Evolutionary conservation across 2,797 vertebrate species (phyloP), one percentile per base, ranked within the genome.

Genomic region (Poecilia gillii): DNA sequence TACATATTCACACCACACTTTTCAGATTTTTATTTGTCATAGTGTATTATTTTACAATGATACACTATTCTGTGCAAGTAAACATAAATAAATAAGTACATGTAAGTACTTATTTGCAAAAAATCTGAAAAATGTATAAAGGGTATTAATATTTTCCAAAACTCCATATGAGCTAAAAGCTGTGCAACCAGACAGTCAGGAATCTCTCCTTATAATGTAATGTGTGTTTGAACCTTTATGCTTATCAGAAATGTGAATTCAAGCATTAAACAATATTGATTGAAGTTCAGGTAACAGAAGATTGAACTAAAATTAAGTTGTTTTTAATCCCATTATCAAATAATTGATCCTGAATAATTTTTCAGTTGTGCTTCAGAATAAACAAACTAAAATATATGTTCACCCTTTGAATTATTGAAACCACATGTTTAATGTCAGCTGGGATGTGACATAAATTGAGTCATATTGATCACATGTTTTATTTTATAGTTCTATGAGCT

Each of bases 341-440:
- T 62, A 18, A 62, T 33, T 62, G 31, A 62, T 33, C 59, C 14
- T 82, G 49, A 45, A 25, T 39, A 23, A 1, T 53, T 0, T 74
- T 57, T 72, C 25, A 76, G 3, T 4, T 78, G 80, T 79, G 73
- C 76, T 72, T 81, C 31, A 77, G 41, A 88, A 64, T 59, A 81
- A 77, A 45, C 77, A 1, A 88, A 71, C 74, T 33, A 64, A 73
- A 43, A n/a, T 74, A 14, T 9, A 43, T 70, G 9, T 43, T 43
- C 39, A n/a, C 20, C 36, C 36, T 41, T 70, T 14, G 11, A 43
- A 39, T 66, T 66, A 39, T 39, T 39, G 20, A 25, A 41, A 39
- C 36, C 33, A 4, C 11, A 23, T 39, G 23, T 47, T 73, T 14
- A 43, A 62, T 43, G 36, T 77, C 6, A 55, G 43, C 53, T 76